Conservation (phyloP, 2,113 vertebrate species). For the Pyrgilauda ruficollis region DNA sequence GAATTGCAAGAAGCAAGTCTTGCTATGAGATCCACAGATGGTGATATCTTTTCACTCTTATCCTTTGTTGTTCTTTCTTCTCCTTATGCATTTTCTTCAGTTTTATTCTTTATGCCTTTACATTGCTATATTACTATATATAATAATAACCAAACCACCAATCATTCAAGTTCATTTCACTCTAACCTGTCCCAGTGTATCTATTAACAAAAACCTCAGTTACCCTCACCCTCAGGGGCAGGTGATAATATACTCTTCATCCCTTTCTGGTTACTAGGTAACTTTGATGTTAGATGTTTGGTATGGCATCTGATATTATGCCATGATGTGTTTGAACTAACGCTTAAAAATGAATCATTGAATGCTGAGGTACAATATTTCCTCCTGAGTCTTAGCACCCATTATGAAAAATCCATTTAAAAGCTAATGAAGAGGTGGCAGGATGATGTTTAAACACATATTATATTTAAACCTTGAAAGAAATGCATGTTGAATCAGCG, state of each 20-base stretch:
- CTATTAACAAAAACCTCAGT: background rate
- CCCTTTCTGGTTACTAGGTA: background rate
- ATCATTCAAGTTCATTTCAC: background rate
- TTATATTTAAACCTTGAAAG: background rate
- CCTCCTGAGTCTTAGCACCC: background rate
- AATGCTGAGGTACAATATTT: background rate
- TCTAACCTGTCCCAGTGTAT: background rate
- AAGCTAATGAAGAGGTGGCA: background rate
- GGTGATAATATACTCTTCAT: background rate
- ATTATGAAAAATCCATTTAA: background rate
- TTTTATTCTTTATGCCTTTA: background rate
- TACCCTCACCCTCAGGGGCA: background rate
- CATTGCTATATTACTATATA: background rate
- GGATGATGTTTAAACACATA: background rate
- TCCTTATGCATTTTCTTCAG: background rate
- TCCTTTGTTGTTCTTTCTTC: background rate
- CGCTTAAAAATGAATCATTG: background rate
- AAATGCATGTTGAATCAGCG: background rate
- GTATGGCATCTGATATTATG: background rate
- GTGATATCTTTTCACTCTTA: background rate
- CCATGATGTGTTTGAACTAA: background rate
- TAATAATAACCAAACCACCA: background rate
- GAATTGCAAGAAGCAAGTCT: background rate
- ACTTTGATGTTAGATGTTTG: background rate
- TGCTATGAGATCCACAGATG: accelerated